Evolutionary conservation across 2,797 vertebrate species (phyloP).

Genomic region (Tarsius wallacei): DNA sequence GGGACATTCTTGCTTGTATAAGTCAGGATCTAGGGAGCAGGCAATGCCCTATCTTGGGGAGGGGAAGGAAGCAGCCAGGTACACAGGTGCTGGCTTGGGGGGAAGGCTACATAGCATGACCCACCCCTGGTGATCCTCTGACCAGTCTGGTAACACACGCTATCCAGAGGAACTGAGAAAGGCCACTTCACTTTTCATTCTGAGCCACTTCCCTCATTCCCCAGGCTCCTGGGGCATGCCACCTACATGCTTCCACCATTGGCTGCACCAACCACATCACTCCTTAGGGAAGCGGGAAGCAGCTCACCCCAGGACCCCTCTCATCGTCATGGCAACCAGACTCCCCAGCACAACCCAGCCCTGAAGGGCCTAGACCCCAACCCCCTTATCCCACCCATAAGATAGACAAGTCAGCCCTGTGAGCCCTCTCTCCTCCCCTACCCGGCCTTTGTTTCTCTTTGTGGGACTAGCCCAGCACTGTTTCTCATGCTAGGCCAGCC

Average conservation of each 20-base stretch:
- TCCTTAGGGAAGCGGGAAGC: background rate
- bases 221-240: background rate
- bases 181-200: slow-evolving; percentile 78
- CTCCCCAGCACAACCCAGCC: background rate
- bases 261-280: background rate
- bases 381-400: background rate
- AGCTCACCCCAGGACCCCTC: background rate
- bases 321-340: background rate
- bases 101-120: background rate
- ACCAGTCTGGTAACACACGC: background rate
- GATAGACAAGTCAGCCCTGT: background rate
- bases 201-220: slow-evolving; percentile 76
- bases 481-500: background rate
- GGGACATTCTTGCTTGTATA: background rate
- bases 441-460: background rate
- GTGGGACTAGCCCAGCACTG: background rate
- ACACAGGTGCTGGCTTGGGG: background rate
- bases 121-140: background rate
- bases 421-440: background rate
- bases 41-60: background rate
- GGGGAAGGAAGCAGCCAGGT: background rate
- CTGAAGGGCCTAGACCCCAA: background rate
- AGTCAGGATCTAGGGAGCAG: background rate
- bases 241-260: background rate
- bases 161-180: slow-evolving; percentile 77